A percentile compares a stretch with the other conserved stretches of the same genome.
phyloP scores from a whole-genome alignment of 2,797 vertebrate genomes.

The Sebastes elongatus region DNA sequence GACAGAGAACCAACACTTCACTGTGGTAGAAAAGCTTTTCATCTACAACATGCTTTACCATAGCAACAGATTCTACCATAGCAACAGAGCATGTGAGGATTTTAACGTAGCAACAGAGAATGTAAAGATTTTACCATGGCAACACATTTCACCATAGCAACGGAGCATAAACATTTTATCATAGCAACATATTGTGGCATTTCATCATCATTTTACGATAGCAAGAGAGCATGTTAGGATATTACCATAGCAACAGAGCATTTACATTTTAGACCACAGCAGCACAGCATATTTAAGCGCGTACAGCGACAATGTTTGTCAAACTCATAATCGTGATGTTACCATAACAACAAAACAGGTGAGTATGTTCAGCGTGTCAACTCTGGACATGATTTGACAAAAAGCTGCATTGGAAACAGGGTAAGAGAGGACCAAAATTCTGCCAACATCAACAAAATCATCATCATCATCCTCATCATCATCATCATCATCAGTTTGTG shows the following conservation, averaged over 20 bases:
- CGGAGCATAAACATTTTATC: constrained; percentile 51
- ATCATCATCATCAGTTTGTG: constrained; percentile 31
- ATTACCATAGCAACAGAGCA: constrained; percentile 46
- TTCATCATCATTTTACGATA: constrained; percentile 48
- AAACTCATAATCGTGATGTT: constrained; percentile 24
- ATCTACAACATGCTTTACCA: constrained; percentile 43
- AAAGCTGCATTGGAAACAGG: constrained; percentile 47
- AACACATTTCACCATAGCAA: constrained; percentile 38
- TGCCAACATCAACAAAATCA: constrained; percentile 1
- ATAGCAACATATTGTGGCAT: constrained; percentile 51
- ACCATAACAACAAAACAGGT: constrained; percentile 52
- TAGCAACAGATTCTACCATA: background rate
- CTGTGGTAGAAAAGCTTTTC: constrained; percentile 15
- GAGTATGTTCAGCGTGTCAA: constrained; percentile 31
- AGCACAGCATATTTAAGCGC: constrained; percentile 44
- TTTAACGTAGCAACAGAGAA: constrained; percentile 36
- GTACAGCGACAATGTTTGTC: constrained; percentile 39
- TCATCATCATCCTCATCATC: background rate
- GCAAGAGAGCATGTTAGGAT: constrained; percentile 55
- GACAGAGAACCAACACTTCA: constrained; percentile 48
- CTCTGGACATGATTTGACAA: constrained; percentile 51
- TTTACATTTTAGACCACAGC: constrained; percentile 48
- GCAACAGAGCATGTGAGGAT: background rate
- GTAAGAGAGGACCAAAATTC: constrained; percentile 29
- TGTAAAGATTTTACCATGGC: constrained; percentile 35